Percentiles rank a stretch among this genome's conserved stretches.
Conservation (phyloP, 2,888 invertebrate species). For the Spicauda simplicius region DNA sequence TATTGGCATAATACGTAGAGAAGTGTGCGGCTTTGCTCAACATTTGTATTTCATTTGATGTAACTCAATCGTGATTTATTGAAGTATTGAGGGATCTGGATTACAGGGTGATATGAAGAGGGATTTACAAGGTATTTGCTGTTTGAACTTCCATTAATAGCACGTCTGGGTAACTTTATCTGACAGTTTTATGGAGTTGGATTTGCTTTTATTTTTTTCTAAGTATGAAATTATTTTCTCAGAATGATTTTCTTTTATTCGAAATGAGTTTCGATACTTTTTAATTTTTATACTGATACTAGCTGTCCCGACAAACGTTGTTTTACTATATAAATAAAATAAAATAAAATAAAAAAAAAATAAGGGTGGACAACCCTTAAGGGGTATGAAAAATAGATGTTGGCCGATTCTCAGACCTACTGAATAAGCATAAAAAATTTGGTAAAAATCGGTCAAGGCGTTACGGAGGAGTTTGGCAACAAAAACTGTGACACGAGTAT, state of each 20-base stretch:
- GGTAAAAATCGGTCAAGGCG: no score
- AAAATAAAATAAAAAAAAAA: no score
- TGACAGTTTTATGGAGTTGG: neutral
- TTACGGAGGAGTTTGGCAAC: no score
- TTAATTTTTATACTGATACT: neutral
- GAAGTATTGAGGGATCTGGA: neutral
- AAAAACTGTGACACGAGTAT: no score
- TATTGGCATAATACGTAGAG: neutral
- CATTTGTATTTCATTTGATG: constrained; percentile 1
- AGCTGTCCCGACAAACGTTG: no score
- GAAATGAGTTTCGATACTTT: neutral
- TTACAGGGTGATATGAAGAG: neutral
- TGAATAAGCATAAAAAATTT: no score
- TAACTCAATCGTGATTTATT: neutral
- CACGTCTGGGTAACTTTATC: neutral
- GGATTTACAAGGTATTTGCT: neutral
- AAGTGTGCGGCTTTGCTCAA: neutral
- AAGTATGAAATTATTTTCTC: neutral
- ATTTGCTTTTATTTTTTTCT: neutral
- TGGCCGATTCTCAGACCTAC: no score
- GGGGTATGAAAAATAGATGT: no score
- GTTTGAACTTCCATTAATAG: neutral
- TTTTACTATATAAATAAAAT: no score
- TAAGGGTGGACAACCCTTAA: no score
- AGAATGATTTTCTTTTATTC: neutral